Evolutionary conservation across 2,888 invertebrate species (phyloP).

Genomic region (Pharmacophagus antenor): DNA sequence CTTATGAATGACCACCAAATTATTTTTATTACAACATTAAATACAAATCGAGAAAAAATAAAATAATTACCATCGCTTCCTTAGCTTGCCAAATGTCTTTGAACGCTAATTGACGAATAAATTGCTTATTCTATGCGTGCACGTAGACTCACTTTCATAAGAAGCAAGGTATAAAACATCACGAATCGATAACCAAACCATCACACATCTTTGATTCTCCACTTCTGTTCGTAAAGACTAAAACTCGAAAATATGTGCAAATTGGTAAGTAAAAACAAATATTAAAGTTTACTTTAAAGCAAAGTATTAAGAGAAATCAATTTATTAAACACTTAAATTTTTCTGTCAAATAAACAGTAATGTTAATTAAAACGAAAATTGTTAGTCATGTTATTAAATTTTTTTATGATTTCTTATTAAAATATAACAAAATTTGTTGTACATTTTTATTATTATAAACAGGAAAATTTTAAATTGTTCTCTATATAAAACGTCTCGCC

Average conservation of each 20-base stretch:
- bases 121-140: slow-evolving; percentile 5
- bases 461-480: no score
- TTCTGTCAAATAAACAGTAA: no score
- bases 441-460: no score
- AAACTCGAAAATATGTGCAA: slow-evolving; percentile 46
- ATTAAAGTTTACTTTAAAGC: not conserved
- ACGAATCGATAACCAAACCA: slow-evolving; percentile 12
- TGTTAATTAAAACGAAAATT: no score
- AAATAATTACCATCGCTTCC: slow-evolving; percentile 2
- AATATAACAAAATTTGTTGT: no score
- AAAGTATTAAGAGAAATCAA: no score
- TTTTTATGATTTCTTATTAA: no score
- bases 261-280: slow-evolving; percentile 41
- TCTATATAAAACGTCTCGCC: no score
- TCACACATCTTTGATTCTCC: slow-evolving; percentile 20
- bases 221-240: slow-evolving; percentile 12
- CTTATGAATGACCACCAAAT: not conserved
- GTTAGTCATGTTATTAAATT: no score
- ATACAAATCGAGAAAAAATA: slow-evolving; percentile 7
- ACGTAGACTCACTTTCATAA: slow-evolving; percentile 9
- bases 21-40: slow-evolving; percentile 8
- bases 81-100: not conserved
- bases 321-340: no score
- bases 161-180: slow-evolving; percentile 18
- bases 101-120: not conserved